Evolutionary conservation across 2,888 invertebrate genomes (phyloP).

Genomic region (Philaethria dido): DNA sequence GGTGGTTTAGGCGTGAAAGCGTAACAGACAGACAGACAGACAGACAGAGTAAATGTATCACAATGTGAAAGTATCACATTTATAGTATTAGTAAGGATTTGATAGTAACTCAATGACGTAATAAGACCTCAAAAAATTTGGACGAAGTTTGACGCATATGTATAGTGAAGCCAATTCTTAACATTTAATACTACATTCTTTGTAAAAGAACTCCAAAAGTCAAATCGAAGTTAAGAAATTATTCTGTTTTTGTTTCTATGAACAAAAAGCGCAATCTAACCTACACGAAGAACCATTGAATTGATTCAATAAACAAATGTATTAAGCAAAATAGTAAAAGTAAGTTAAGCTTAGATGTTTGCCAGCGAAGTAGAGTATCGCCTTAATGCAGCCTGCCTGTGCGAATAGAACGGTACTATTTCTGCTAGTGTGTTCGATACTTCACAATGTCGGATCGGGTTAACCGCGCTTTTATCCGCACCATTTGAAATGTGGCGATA

Average conservation of each 20-base stretch:
- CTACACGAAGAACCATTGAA: slow-evolving; percentile 56
- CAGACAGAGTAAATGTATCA: no score
- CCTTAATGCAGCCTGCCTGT: slow-evolving; percentile 26
- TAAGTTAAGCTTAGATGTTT: slow-evolving; percentile 44
- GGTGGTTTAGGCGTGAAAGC: no score
- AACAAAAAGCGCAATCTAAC: slow-evolving; percentile 17
- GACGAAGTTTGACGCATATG: no score
- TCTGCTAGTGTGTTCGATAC: slow-evolving; percentile 35
- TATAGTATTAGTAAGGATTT: no score
- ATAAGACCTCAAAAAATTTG: no score
- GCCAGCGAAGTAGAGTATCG: slow-evolving; percentile 30
- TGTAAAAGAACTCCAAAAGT: not conserved
- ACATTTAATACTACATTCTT: no score
- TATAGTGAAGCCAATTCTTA: no score
- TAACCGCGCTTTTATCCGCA: slow-evolving; percentile 49
- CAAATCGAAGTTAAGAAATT: no score
- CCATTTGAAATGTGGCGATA: slow-evolving; percentile 51
- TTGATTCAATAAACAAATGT: slow-evolving; percentile 62
- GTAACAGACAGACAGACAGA: no score
- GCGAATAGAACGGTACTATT: slow-evolving; percentile 39
- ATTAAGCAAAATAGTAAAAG: slow-evolving; percentile 54
- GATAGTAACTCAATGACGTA: no score
- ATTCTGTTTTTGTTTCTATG: no score
- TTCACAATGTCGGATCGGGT: slow-evolving; percentile 37
- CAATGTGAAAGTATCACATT: no score